Conservation (phyloP, 2,113 vertebrate species). For the Sebastes schlegelii region DNA sequence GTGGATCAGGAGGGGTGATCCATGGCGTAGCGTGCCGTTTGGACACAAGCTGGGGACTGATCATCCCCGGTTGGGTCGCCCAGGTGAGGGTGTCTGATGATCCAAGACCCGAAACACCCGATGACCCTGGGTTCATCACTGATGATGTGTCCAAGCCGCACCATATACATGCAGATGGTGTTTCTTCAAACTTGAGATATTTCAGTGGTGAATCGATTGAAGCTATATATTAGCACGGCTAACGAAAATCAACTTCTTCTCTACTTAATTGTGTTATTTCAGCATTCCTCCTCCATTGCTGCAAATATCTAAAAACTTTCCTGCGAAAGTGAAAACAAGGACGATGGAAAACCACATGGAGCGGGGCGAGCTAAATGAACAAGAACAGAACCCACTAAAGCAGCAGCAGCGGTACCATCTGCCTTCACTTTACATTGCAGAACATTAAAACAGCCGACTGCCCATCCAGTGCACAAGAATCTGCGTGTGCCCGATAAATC, state of each 20-base stretch:
- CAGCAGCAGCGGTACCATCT: slow-evolving; percentile 52
- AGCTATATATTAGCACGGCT: neutral
- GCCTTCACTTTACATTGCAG: slow-evolving; percentile 44
- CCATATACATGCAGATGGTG: no score
- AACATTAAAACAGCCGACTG: slow-evolving; percentile 11
- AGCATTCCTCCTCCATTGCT: neutral
- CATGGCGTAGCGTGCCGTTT: no score
- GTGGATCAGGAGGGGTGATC: no score
- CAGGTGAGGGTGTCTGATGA: no score
- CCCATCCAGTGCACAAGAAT: slow-evolving; percentile 7
- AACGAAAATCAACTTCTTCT: neutral
- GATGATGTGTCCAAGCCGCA: no score
- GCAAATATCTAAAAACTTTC: slow-evolving; percentile 1
- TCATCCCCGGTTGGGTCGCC: no score
- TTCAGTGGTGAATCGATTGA: no score
- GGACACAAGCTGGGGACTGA: no score
- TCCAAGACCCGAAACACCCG: no score
- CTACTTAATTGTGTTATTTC: neutral
- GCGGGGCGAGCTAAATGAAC: slow-evolving; percentile 38
- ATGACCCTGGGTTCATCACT: no score
- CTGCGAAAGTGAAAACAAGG: slow-evolving; percentile 19
- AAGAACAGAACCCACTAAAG: slow-evolving; percentile 14
- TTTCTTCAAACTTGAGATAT: no score
- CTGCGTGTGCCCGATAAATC: slow-evolving; percentile 24
- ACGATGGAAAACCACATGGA: slow-evolving; percentile 35